Percentiles rank a stretch among this genome's conserved stretches.
phyloP scores from a whole-genome alignment of 2,888 invertebrate genomes.

The Dasysyrphus albostriatus region DNA sequence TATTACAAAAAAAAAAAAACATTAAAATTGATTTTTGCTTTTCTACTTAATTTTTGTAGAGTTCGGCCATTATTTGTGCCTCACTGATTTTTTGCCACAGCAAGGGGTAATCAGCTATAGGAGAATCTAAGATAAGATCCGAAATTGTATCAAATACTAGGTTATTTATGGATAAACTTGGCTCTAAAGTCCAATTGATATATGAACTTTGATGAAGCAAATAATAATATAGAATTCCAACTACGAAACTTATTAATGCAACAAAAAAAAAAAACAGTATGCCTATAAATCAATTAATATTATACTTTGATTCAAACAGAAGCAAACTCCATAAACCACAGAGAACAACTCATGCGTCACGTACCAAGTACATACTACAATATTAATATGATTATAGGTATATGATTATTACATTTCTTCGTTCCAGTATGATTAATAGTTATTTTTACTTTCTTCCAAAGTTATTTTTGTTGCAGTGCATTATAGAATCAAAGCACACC shows the following conservation, averaged over 20 bases:
- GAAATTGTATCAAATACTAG: background rate
- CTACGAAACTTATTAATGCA: background rate
- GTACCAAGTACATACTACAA: slow-evolving; percentile 2
- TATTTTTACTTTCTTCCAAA: slow-evolving; percentile 43
- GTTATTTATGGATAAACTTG: background rate
- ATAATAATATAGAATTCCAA: background rate
- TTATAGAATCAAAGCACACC: slow-evolving; percentile 25
- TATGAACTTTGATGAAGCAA: background rate
- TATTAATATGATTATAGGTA: background rate
- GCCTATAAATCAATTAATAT: slow-evolving; percentile 3
- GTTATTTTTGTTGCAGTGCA: background rate
- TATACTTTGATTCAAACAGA: background rate
- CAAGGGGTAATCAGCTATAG: too few species aligned
- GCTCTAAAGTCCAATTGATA: background rate
- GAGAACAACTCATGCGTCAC: slow-evolving; percentile 29
- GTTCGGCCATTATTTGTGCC: too few species aligned
- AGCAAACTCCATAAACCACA: background rate
- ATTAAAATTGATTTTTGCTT: too few species aligned
- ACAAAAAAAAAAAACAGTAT: too few species aligned
- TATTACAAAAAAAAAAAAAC: too few species aligned
- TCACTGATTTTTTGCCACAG: too few species aligned
- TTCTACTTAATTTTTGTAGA: too few species aligned
- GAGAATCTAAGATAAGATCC: too few species aligned
- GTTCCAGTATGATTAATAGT: slow-evolving; percentile 31
- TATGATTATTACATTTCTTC: slow-evolving; percentile 9